Evolutionary conservation across 2,888 invertebrate species (phyloP).

Genomic region (Archips xylosteana): DNA sequence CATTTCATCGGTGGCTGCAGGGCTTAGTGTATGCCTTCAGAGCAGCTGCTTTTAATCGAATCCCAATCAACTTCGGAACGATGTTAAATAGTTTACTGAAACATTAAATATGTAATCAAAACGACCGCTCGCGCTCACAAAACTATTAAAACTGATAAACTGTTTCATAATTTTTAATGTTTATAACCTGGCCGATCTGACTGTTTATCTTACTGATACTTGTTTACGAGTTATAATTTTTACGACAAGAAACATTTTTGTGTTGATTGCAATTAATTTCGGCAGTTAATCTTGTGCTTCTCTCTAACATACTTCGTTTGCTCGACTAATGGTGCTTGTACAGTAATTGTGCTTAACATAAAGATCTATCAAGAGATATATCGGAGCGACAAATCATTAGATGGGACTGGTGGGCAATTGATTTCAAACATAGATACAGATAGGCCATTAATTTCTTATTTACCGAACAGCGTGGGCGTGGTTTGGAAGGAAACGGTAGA

Average conservation of each 20-base stretch:
- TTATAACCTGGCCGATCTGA: constrained; percentile 55
- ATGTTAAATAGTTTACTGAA: constrained; percentile 76
- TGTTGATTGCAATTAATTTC: constrained; percentile 37
- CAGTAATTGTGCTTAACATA: constrained; percentile 28
- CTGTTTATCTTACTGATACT: constrained; percentile 53
- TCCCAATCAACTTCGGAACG: constrained; percentile 77
- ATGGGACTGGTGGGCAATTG: constrained; percentile 64
- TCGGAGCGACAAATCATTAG: constrained; percentile 58
- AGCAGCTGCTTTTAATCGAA: constrained; percentile 80
- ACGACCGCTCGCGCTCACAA: constrained; percentile 61
- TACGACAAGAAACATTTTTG: constrained; percentile 23
- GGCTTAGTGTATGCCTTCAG: constrained; percentile 65
- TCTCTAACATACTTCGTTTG: constrained; percentile 2
- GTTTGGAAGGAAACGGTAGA: constrained; percentile 70
- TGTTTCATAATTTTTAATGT: constrained; percentile 67
- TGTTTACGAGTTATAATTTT: constrained; percentile 53
- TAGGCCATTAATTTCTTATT: constrained; percentile 77
- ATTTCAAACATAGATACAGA: constrained; percentile 72
- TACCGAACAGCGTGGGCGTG: constrained; percentile 72
- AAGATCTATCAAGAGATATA: constrained; percentile 43
- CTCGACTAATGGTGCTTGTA: constrained; percentile 26
- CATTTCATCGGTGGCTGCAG: constrained; percentile 73
- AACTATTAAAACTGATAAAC: constrained; percentile 70
- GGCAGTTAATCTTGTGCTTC: constrained; percentile 24
- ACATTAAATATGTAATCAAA: constrained; percentile 77